Evolutionary conservation across 2,797 vertebrate species (phyloP).

Genomic region (Eupleurogrammus muticus): DNA sequence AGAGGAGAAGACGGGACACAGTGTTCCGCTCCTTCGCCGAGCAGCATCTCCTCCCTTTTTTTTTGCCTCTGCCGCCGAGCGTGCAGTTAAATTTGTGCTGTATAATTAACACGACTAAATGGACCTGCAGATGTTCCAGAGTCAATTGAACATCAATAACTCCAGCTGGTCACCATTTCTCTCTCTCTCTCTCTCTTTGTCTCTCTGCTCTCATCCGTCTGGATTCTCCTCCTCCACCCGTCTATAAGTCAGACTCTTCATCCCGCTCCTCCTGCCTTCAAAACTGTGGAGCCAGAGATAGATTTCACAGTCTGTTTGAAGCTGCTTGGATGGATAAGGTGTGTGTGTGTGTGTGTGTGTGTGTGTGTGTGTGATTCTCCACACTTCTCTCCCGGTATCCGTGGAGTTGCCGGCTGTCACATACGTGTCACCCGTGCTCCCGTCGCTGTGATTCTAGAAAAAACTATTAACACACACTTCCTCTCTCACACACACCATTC

Average conservation of each 20-base stretch:
- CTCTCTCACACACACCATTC: not conserved
- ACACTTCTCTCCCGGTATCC: constrained; percentile 50
- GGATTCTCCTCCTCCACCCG: constrained; percentile 21
- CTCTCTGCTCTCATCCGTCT: constrained; percentile 3
- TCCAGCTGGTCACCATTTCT: constrained; percentile 50
- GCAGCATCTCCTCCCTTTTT: constrained; percentile 46
- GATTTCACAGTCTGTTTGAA: constrained; percentile 77
- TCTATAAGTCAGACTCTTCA: constrained; percentile 27
- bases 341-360: constrained; percentile 44
- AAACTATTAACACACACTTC: not conserved
- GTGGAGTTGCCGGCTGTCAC: constrained; percentile 48
- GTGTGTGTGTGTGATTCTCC: constrained; percentile 50
- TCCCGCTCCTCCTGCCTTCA: not conserved
- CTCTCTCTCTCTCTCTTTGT: constrained; percentile 7
- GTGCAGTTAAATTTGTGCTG: constrained; percentile 59
- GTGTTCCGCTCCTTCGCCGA: constrained; percentile 52
- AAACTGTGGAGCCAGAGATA: constrained; percentile 47
- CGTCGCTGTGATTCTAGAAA: constrained; percentile 32
- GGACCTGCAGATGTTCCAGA: constrained; percentile 74
- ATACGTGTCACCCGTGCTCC: constrained; percentile 40
- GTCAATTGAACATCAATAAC: constrained; percentile 79
- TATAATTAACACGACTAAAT: constrained; percentile 75
- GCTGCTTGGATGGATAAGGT: constrained; percentile 65
- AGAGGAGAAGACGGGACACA: constrained; percentile 41
- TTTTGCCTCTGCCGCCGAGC: constrained; percentile 42